A percentile compares a stretch with the other conserved stretches of the same genome.
phyloP scores from a whole-genome alignment of 2,888 invertebrate genomes.

The Marronus borbonicus region DNA sequence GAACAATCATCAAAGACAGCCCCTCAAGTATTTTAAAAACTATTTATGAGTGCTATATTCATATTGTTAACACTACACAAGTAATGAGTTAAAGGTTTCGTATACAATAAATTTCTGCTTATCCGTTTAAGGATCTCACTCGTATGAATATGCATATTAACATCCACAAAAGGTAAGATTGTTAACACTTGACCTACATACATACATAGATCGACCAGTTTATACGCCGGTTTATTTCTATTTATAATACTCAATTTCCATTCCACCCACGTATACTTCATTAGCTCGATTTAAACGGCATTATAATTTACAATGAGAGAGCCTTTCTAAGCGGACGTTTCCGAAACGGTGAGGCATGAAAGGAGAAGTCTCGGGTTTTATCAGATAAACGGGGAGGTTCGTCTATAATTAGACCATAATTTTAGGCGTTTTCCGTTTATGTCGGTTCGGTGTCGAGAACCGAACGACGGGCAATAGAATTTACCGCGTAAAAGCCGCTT shows the following conservation, averaged over 20 bases:
- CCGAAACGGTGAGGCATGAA: too few species aligned
- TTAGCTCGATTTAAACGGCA: constrained; percentile 26
- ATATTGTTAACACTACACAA: too few species aligned
- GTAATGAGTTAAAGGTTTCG: too few species aligned
- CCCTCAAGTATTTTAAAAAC: too few species aligned
- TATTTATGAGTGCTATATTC: too few species aligned
- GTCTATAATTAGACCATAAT: constrained; percentile 45
- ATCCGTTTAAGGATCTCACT: too few species aligned
- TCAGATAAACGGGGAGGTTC: constrained; percentile 27
- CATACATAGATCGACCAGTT: neutral
- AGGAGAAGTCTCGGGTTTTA: constrained; percentile 13
- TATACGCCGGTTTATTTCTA: neutral
- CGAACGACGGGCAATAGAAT: constrained; percentile 15
- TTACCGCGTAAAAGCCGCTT: constrained; percentile 11
- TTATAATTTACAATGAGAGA: constrained; percentile 36
- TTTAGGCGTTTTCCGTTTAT: constrained; percentile 30
- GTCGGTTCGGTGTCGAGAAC: neutral
- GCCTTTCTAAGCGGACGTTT: constrained; percentile 5
- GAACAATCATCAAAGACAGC: too few species aligned
- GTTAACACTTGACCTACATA: constrained; percentile 20
- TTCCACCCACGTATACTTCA: constrained; percentile 5
- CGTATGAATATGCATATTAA: neutral
- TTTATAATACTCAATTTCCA: constrained; percentile 22
- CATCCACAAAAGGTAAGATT: constrained; percentile 1
- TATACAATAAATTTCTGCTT: too few species aligned